phyloP scores from a whole-genome alignment of 2,797 vertebrate species.

The Fistularia tabacaria region DNA sequence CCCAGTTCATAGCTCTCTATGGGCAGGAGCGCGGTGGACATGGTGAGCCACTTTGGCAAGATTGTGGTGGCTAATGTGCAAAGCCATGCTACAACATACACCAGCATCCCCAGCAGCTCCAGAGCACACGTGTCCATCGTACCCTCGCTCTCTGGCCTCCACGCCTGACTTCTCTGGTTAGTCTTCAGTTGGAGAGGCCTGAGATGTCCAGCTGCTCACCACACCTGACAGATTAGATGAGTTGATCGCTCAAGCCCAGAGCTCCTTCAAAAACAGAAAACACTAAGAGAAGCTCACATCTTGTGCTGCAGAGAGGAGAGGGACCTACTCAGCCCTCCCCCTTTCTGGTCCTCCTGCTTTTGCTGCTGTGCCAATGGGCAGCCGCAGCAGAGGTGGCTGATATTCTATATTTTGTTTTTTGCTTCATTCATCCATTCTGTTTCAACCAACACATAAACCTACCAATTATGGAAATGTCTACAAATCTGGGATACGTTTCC shows the following conservation, averaged over 20 bases:
- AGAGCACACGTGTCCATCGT: constrained; percentile 63
- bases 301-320: constrained; percentile 56
- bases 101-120: constrained; percentile 72
- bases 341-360: constrained; percentile 56
- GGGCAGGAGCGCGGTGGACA: constrained; percentile 71
- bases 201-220: constrained; percentile 34
- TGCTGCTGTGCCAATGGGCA: constrained; percentile 60
- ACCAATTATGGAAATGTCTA: no score
- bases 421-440: no score
- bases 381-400: constrained; percentile 36
- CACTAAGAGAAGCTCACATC: constrained; percentile 66
- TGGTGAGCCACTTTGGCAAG: constrained; percentile 75
- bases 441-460: no score
- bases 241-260: constrained; percentile 34
- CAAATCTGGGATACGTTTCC: no score
- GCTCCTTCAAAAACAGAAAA: constrained; percentile 47
- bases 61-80: constrained; percentile 72
- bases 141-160: constrained; percentile 25
- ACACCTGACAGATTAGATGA: constrained; percentile 43
- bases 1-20: constrained; percentile 76
- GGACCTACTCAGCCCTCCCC: constrained; percentile 62
- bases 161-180: constrained; percentile 35
- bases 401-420: no score
- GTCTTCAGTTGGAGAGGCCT: constrained; percentile 42
- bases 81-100: constrained; percentile 71